Evolutionary conservation across 2,113 vertebrate genomes (phyloP).

Genomic region (Chascanopsetta lugubris): DNA sequence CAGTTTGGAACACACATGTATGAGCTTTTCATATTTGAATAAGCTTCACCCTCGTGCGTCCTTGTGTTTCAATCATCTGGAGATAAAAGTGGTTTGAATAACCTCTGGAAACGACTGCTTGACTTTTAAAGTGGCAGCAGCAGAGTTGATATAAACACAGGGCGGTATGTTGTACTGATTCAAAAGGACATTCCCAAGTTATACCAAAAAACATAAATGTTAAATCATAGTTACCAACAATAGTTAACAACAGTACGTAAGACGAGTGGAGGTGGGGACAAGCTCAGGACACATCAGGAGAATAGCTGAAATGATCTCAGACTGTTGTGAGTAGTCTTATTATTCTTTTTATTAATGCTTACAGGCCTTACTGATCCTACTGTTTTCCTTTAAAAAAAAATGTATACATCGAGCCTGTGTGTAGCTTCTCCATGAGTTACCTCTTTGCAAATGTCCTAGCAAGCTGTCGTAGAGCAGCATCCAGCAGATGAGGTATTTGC

Average conservation of each 20-base stretch:
- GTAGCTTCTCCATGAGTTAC: slow-evolving; percentile 5
- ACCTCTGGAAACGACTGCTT: slow-evolving; percentile 17
- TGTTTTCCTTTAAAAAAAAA: not conserved
- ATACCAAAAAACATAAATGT: not conserved
- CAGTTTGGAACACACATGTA: slow-evolving; percentile 19
- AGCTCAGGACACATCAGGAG: not conserved
- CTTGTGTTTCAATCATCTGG: slow-evolving; percentile 20
- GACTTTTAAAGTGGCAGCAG: slow-evolving; percentile 10
- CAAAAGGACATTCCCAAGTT: not conserved
- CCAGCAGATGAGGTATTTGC: slow-evolving; percentile 66
- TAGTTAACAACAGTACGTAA: too few relatives aligned
- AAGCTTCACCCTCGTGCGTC: slow-evolving; percentile 12
- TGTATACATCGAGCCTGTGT: too few relatives aligned
- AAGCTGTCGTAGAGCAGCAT: slow-evolving; percentile 27
- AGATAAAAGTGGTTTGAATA: slow-evolving; percentile 53
- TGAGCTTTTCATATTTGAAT: slow-evolving; percentile 44
- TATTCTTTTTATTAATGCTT: not conserved
- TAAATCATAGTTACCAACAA: not conserved
- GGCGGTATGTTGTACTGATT: slow-evolving; percentile 6
- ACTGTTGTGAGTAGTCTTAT: not conserved
- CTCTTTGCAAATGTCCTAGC: slow-evolving; percentile 31
- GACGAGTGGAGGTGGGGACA: not conserved
- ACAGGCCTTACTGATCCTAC: not conserved
- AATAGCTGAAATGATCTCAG: not conserved
- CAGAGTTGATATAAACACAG: slow-evolving; percentile 2